Conservation (phyloP, 2,888 invertebrate species). For the Napeogenes inachia region DNA sequence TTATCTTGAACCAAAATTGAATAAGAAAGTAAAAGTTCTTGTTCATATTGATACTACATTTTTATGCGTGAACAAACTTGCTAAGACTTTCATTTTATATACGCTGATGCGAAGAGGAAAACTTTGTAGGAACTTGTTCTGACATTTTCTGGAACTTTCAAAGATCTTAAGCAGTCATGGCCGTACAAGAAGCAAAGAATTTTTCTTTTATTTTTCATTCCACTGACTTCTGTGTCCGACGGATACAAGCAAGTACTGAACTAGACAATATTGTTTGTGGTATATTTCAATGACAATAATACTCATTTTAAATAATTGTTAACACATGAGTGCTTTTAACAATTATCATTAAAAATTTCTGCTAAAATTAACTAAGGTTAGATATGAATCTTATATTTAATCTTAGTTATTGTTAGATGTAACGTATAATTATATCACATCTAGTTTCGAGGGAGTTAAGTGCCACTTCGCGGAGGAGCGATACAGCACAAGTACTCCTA, state of each 20-base stretch:
- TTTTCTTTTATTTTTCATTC: conserved; percentile 10
- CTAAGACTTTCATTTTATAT: conserved; percentile 24
- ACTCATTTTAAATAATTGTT: too few relatives aligned
- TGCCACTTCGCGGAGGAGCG: conserved; percentile 15
- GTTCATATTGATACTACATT: conserved; percentile 29
- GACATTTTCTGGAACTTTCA: conserved; percentile 24
- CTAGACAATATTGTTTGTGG: background rate
- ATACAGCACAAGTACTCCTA: conserved; percentile 25
- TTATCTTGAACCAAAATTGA: conserved; percentile 15
- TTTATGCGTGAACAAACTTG: conserved; percentile 31
- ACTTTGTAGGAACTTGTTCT: conserved; percentile 22
- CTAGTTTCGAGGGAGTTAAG: conserved; percentile 19
- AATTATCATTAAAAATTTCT: too few relatives aligned
- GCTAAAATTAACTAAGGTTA: too few relatives aligned
- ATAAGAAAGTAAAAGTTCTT: conserved; percentile 20
- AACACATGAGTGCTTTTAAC: too few relatives aligned
- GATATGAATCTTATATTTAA: too few relatives aligned
- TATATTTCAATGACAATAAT: too few relatives aligned
- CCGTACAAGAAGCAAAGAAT: conserved; percentile 21
- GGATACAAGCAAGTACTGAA: background rate
- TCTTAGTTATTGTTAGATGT: background rate
- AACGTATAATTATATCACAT: conserved; percentile 3
- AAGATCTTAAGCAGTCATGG: conserved; percentile 21
- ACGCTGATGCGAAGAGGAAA: conserved; percentile 19
- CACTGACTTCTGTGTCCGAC: conserved; percentile 2